phyloP scores from a whole-genome alignment of 2,113 vertebrate species.

The Aphelocoma coerulescens region DNA sequence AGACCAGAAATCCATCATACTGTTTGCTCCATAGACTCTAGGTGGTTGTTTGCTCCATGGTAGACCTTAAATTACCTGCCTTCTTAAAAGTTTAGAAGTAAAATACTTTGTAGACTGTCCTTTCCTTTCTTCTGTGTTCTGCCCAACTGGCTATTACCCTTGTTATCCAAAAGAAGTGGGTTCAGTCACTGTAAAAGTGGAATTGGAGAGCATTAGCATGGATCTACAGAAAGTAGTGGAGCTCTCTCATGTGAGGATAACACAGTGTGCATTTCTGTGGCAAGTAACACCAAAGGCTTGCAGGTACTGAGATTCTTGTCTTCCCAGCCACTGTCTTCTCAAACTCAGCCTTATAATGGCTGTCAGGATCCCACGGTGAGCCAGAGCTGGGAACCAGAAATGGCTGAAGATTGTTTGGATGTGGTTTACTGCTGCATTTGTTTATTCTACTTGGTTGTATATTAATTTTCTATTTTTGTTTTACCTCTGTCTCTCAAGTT shows the following conservation, averaged over 20 bases:
- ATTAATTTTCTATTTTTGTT: no score
- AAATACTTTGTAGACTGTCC: neutral
- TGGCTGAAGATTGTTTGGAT: neutral
- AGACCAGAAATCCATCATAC: neutral
- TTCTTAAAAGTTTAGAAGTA: neutral
- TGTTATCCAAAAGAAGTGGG: neutral
- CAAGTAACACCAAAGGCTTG: neutral
- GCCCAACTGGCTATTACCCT: neutral
- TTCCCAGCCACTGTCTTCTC: neutral
- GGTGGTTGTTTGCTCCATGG: neutral
- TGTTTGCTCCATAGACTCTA: neutral
- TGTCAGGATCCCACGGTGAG: neutral
- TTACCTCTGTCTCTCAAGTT: no score
- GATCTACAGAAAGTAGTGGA: neutral
- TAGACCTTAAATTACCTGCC: neutral
- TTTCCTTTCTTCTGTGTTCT: neutral
- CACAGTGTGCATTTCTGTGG: fast-evolving
- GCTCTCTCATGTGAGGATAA: neutral
- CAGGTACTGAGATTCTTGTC: neutral
- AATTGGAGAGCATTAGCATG: neutral
- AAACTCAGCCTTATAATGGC: neutral
- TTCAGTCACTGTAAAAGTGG: neutral
- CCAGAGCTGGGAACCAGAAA: neutral
- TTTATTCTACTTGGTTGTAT: neutral
- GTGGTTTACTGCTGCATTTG: neutral